A percentile compares a stretch with the other conserved stretches of the same genome.
These are phyloP conservation scores for Megalops atlanticus DNA, from an alignment of 2,113 vertebrate species.

Conservation along the genomic window DNA sequence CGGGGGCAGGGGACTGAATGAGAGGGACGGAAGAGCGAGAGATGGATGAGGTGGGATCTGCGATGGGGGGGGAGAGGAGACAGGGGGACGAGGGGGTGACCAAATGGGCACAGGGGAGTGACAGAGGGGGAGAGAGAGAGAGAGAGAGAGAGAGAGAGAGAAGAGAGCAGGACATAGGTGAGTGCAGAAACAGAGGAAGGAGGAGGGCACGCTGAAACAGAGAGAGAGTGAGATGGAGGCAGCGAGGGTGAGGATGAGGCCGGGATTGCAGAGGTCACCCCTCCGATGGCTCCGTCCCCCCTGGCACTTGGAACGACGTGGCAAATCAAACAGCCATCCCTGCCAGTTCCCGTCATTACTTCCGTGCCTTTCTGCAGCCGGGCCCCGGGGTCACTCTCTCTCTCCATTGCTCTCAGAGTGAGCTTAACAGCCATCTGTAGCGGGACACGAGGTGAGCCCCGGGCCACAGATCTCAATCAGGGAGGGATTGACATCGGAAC, in stretches of 20 bases:
- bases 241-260: constrained; percentile 7
- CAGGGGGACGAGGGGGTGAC: not conserved
- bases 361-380: not conserved
- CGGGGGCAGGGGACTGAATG: not conserved
- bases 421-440: not conserved
- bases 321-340: not conserved
- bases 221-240: not conserved
- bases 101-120: not conserved
- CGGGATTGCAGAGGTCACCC: not conserved
- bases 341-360: not conserved
- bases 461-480: not conserved
- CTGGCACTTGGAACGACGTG: not conserved
- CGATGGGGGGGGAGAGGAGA: not conserved
- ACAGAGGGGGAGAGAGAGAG: not conserved
- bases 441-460: not conserved
- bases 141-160: not conserved
- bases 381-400: not conserved
- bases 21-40: not conserved
- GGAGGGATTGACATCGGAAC: not conserved
- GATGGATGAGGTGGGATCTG: not conserved
- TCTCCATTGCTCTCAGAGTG: not conserved
- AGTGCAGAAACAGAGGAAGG: not conserved
- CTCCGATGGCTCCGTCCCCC: not conserved
- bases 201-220: not conserved
- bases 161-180: not conserved